A percentile compares a stretch with the other conserved stretches of the same genome.
These are phyloP conservation scores for Maniola hyperantus DNA, from an alignment of 2,888 invertebrate species.

Conservation along the genomic window DNA sequence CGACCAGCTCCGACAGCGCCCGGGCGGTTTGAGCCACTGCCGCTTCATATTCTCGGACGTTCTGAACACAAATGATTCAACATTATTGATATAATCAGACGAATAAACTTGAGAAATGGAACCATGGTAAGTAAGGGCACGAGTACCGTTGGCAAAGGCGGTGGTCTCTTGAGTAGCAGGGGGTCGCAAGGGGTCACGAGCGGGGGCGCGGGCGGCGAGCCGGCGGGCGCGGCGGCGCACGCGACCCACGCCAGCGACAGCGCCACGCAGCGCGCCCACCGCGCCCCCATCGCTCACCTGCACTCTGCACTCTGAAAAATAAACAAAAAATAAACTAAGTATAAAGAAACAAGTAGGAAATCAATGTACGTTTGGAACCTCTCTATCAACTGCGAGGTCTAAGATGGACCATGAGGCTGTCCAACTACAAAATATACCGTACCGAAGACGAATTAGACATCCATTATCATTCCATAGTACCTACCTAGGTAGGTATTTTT, in stretches of 20 bases:
- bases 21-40: conserved; percentile 71
- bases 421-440: too few relatives aligned
- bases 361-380: too few relatives aligned
- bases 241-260: conserved; percentile 74
- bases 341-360: neutral
- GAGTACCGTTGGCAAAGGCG: conserved; percentile 62
- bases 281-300: conserved; percentile 75
- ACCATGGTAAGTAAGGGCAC: neutral
- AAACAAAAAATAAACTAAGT: neutral
- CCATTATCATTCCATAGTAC: too few relatives aligned
- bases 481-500: too few relatives aligned
- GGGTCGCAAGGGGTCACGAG: conserved; percentile 59
- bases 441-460: too few relatives aligned
- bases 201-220: conserved; percentile 55
- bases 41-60: conserved; percentile 71
- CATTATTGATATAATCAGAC: neutral
- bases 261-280: conserved; percentile 66
- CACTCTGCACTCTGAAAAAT: conserved; percentile 30
- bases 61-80: conserved; percentile 49
- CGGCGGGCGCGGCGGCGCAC: conserved; percentile 64
- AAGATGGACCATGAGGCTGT: too few relatives aligned
- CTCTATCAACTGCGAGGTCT: too few relatives aligned
- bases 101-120: neutral
- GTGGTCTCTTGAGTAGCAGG: conserved; percentile 57
- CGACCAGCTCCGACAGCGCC: conserved; percentile 74